Conservation (phyloP, 1,140 invertebrate species). For the Popillia japonica region DNA sequence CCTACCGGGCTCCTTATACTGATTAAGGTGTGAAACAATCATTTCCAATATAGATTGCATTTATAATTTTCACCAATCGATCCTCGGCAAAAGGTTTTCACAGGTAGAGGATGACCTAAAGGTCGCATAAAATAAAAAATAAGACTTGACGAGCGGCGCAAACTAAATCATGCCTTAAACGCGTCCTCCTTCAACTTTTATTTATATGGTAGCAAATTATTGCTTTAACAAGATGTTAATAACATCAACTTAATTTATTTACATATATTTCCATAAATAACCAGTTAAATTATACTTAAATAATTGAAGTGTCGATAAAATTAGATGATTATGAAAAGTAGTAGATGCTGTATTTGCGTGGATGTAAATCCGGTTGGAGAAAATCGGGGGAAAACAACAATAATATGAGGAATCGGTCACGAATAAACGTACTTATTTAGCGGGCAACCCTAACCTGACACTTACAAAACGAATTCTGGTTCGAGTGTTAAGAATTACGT, state of each 20-base stretch:
- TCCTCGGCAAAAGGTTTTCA: neutral
- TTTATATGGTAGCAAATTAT: neutral
- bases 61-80: neutral
- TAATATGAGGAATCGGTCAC: too few relatives aligned
- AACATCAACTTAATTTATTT: neutral
- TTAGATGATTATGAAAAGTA: too few relatives aligned
- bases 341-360: too few relatives aligned
- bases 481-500: neutral
- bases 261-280: neutral
- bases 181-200: neutral
- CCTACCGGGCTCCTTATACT: too few relatives aligned
- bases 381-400: too few relatives aligned
- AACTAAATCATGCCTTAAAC: neutral
- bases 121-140: neutral
- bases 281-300: neutral
- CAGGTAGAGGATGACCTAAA: neutral
- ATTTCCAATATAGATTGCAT: neutral
- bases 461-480: neutral
- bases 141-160: neutral
- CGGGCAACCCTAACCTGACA: neutral
- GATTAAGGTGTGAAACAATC: neutral
- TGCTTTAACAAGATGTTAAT: constrained; percentile 6
- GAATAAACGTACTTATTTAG: too few relatives aligned
- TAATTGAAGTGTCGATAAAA: neutral
- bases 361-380: too few relatives aligned